These are phyloP conservation scores for Eumacrocentrus americanus DNA, from an alignment of 2,888 invertebrate genomes.

Conservation along the genomic window DNA sequence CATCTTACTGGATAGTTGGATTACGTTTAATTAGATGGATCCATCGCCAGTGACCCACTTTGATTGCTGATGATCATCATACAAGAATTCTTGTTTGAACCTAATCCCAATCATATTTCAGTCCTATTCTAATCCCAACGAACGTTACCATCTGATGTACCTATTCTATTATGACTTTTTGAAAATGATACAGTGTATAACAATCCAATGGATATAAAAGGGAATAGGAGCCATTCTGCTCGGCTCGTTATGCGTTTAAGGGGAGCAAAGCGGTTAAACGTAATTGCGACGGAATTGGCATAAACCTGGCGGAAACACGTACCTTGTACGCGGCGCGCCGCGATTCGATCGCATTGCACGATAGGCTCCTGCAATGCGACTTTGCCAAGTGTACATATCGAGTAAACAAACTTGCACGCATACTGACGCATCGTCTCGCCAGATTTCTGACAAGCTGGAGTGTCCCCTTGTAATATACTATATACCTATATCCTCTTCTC, in stretches of 20 bases:
- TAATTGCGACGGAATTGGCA: slow-evolving; percentile 40
- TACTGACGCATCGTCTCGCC: slow-evolving; percentile 12
- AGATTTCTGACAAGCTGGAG: slow-evolving; percentile 17
- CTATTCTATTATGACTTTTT: too few species aligned
- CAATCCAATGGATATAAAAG: neutral
- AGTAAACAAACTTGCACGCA: slow-evolving; percentile 16
- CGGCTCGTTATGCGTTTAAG: slow-evolving; percentile 35
- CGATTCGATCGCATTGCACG: slow-evolving; percentile 19
- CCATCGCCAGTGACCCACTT: too few species aligned
- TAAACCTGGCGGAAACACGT: slow-evolving; percentile 32
- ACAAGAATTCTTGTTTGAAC: too few species aligned
- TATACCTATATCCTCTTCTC: too few species aligned
- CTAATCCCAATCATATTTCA: too few species aligned
- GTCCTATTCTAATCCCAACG: too few species aligned
- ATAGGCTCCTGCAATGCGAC: slow-evolving; percentile 12
- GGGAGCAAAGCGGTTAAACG: slow-evolving; percentile 35
- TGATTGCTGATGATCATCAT: too few species aligned
- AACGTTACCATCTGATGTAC: too few species aligned
- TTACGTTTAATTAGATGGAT: too few species aligned
- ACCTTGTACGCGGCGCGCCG: neutral
- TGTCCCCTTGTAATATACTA: too few species aligned
- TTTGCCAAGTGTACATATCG: slow-evolving; percentile 6
- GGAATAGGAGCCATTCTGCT: slow-evolving; percentile 4
- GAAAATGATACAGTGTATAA: neutral
- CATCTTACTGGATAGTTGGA: too few species aligned